Evolutionary conservation across 2,797 vertebrate species (phyloP).

Genomic region (Galaxias olidus): DNA sequence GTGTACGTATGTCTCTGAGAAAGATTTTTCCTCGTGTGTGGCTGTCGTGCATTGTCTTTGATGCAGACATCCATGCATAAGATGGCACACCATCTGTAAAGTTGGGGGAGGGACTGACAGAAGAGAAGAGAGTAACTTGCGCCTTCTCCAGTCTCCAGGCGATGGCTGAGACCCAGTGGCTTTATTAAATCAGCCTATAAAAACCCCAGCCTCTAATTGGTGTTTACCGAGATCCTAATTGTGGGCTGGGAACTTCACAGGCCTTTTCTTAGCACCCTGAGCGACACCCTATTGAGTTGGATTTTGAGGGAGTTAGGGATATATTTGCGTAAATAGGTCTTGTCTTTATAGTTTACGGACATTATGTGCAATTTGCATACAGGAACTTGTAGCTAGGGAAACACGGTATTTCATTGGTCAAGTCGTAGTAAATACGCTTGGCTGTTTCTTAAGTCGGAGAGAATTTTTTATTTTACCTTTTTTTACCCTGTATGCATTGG

Average conservation of each 20-base stretch:
- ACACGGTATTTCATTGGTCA: conserved; percentile 2
- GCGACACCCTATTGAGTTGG: background rate
- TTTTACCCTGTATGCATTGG: no score
- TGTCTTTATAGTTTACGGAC: no score
- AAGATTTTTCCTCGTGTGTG: background rate
- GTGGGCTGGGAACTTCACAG: conserved; percentile 6
- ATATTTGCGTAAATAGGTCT: no score
- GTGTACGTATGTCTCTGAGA: background rate
- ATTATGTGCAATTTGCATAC: no score
- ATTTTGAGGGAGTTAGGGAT: background rate
- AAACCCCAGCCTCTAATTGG: conserved; percentile 29
- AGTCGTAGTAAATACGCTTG: no score
- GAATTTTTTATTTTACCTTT: no score
- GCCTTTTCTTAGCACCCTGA: conserved; percentile 26
- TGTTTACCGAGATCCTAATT: conserved; percentile 24
- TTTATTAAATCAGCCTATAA: conserved; percentile 26
- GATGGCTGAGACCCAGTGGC: conserved; percentile 5
- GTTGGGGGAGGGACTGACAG: background rate
- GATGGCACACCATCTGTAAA: background rate
- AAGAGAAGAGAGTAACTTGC: background rate
- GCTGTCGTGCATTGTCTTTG: background rate
- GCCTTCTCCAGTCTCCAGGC: background rate
- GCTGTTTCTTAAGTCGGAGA: no score
- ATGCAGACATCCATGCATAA: conserved; percentile 1
- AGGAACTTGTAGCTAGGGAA: background rate